A percentile compares a stretch with the other conserved stretches of the same genome.
These are phyloP conservation scores for Labeo catla DNA, from an alignment of 2,113 vertebrate genomes.

Conservation along the genomic window DNA sequence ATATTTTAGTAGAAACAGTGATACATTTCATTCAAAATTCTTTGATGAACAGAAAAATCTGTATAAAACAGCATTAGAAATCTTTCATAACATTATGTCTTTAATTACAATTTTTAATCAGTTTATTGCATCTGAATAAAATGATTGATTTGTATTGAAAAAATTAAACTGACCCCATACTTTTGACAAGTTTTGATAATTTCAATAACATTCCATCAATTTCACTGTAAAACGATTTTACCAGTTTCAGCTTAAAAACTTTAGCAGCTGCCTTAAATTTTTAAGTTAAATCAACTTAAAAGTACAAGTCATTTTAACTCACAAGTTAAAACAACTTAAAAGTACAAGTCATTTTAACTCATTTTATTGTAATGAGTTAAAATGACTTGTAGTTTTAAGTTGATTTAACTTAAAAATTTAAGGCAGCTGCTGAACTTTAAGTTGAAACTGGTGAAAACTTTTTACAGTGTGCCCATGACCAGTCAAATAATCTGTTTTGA, in stretches of 20 bases:
- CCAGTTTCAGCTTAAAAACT: no score
- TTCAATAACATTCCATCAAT: slow-evolving; percentile 63
- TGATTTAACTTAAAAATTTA: no score
- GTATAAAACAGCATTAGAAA: neutral
- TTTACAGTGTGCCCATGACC: neutral
- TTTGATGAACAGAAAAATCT: neutral
- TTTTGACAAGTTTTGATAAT: neutral
- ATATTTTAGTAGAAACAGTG: neutral
- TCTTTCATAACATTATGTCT: neutral
- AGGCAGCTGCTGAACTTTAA: no score
- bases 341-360: no score
- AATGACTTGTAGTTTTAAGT: no score
- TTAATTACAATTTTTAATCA: neutral
- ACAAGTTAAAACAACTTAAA: no score
- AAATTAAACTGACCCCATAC: neutral
- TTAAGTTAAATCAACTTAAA: no score
- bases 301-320: no score
- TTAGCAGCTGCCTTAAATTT: no score
- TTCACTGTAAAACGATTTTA: neutral
- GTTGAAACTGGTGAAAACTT: no score
- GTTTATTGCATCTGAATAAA: neutral
- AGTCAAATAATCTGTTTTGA: neutral
- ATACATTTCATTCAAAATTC: neutral
- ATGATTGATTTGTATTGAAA: neutral
- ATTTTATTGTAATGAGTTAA: no score